Conservation (phyloP, 2,797 vertebrate genomes). For the Falco concolor region DNA sequence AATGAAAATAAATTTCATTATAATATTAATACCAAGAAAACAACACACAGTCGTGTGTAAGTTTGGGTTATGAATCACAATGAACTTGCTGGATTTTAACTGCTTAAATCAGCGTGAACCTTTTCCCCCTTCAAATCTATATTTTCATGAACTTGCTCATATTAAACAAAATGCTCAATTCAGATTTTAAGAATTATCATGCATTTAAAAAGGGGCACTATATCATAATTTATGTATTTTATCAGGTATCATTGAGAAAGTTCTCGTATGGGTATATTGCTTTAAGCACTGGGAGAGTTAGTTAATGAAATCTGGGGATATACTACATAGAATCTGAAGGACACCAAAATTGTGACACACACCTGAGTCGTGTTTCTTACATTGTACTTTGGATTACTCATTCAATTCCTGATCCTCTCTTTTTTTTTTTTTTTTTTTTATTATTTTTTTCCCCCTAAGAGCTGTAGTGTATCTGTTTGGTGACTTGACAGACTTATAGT, state of each 20-base stretch:
- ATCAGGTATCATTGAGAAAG: background rate
- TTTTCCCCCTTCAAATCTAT: background rate
- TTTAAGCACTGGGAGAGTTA: background rate
- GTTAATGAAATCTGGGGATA: background rate
- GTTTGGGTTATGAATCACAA: background rate
- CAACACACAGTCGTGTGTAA: fast-evolving
- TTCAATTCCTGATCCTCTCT: background rate
- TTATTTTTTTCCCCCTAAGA: background rate
- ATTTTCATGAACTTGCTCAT: background rate
- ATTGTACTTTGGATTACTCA: background rate
- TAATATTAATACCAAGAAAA: background rate
- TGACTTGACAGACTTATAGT: background rate
- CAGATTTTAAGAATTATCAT: background rate
- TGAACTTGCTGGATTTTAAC: background rate
- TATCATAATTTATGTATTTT: background rate
- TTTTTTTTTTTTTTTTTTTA: too few species aligned
- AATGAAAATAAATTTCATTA: background rate
- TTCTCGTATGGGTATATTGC: background rate
- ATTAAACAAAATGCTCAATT: background rate
- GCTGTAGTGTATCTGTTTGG: background rate
- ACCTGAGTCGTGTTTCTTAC: background rate
- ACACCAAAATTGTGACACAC: background rate
- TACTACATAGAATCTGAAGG: background rate
- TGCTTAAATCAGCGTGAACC: background rate
- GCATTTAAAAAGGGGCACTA: fast-evolving